Evolutionary conservation across 2,797 vertebrate genomes (phyloP).

Genomic region (Loriculus beryllinus): DNA sequence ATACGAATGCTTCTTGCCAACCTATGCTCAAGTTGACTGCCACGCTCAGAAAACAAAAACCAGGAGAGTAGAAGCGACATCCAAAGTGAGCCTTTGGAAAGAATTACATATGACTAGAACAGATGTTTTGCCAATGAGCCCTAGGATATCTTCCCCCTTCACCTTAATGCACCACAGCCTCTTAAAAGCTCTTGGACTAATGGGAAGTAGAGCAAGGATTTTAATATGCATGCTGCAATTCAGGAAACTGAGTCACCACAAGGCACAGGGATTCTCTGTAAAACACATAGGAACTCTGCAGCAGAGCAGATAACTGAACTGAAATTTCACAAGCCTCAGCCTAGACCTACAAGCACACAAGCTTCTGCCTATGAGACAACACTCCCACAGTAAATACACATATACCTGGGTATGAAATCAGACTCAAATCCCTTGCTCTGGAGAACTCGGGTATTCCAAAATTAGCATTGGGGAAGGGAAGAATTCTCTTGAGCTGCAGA

Average conservation of each 20-base stretch:
- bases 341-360: neutral
- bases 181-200: neutral
- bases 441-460: neutral
- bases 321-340: neutral
- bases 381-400: neutral
- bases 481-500: neutral
- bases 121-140: neutral
- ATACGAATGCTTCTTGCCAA: neutral
- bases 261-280: neutral
- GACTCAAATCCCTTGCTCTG: neutral
- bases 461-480: neutral
- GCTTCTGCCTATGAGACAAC: neutral
- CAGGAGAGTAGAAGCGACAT: neutral
- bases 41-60: neutral
- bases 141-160: neutral
- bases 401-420: neutral
- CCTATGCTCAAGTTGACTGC: neutral
- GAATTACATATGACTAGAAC: neutral
- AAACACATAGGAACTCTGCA: neutral
- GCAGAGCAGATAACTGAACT: neutral
- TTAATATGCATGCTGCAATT: neutral
- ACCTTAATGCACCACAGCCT: neutral
- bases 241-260: neutral
- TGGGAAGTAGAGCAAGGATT: neutral
- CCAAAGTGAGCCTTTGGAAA: neutral